Conservation (phyloP, 2,888 invertebrate species). For the Octonoba sinensis region DNA sequence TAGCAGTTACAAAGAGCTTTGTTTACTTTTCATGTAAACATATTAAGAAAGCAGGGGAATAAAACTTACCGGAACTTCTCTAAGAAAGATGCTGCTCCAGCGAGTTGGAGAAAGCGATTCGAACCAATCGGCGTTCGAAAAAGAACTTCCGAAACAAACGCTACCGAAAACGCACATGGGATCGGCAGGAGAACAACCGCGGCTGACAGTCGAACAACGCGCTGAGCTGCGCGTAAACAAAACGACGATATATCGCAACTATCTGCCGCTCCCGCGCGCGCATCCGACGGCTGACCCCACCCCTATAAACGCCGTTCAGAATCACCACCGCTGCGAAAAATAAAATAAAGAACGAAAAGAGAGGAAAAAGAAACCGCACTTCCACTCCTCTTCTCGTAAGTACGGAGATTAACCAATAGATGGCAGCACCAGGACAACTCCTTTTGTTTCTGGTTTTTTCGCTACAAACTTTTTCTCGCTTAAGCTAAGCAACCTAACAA, state of each 20-base stretch:
- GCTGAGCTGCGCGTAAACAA: slow-evolving; percentile 56
- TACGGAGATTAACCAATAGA: slow-evolving; percentile 20
- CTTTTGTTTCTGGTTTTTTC: neutral
- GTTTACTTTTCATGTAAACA: too few relatives aligned
- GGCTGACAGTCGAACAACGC: slow-evolving; percentile 49
- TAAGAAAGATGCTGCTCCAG: too few relatives aligned
- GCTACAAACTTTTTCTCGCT: neutral
- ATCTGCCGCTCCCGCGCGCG: slow-evolving; percentile 41
- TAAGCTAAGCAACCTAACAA: slow-evolving; percentile 3
- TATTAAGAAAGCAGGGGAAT: too few relatives aligned
- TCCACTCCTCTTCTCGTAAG: slow-evolving; percentile 44
- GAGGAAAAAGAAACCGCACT: slow-evolving; percentile 34
- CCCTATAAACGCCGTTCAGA: slow-evolving; percentile 46
- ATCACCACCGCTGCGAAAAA: slow-evolving; percentile 29
- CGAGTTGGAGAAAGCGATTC: too few relatives aligned
- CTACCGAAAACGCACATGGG: slow-evolving; percentile 35
- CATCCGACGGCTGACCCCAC: slow-evolving; percentile 48
- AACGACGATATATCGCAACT: slow-evolving; percentile 33
- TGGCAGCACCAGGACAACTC: slow-evolving; percentile 49
- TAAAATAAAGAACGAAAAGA: slow-evolving; percentile 8
- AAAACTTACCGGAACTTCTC: too few relatives aligned
- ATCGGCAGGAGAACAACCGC: slow-evolving; percentile 12
- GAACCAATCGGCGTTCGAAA: neutral
- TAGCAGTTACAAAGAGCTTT: too few relatives aligned
- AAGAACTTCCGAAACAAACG: slow-evolving; percentile 1